A percentile compares a stretch with the other conserved stretches of the same genome.
Evolutionary conservation across 2,113 vertebrate genomes (phyloP).

Genomic region (Dicerorhinus sumatrensis): DNA sequence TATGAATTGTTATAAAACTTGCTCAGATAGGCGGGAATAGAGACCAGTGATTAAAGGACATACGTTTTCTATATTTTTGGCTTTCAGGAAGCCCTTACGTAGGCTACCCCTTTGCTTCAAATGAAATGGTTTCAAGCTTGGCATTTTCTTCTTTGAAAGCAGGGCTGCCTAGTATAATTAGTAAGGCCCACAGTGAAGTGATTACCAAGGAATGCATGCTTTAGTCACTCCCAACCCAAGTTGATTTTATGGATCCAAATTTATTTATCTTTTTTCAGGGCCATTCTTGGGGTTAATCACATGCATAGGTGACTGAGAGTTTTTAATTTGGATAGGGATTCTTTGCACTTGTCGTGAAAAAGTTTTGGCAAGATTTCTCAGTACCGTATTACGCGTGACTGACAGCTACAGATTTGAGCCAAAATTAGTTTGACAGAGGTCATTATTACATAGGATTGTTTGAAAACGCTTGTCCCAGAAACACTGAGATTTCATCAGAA

Average conservation of each 20-base stretch:
- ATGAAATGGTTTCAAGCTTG: constrained; percentile 17
- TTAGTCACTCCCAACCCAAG: background rate
- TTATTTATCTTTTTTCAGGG: background rate
- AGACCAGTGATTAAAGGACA: constrained; percentile 8
- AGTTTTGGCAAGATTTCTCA: background rate
- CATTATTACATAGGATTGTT: constrained; percentile 1
- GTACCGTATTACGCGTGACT: background rate
- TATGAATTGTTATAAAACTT: constrained; percentile 31
- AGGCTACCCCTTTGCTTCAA: background rate
- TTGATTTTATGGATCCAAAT: background rate
- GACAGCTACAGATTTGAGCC: background rate
- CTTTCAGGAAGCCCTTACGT: constrained; percentile 10
- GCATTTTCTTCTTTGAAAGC: constrained; percentile 51
- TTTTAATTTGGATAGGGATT: constrained; percentile 1
- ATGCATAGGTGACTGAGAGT: background rate
- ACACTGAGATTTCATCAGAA: background rate
- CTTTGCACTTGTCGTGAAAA: constrained; percentile 6
- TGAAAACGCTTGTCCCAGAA: background rate
- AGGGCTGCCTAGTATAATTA: background rate
- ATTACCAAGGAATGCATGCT: background rate
- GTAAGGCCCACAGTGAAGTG: background rate
- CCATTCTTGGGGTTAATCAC: background rate
- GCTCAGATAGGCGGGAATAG: background rate
- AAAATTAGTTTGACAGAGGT: constrained; percentile 27
- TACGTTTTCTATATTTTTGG: constrained; percentile 10